These are phyloP conservation scores for Aphodius granarius DNA, from an alignment of 2,888 invertebrate genomes.

Conservation along the genomic window DNA sequence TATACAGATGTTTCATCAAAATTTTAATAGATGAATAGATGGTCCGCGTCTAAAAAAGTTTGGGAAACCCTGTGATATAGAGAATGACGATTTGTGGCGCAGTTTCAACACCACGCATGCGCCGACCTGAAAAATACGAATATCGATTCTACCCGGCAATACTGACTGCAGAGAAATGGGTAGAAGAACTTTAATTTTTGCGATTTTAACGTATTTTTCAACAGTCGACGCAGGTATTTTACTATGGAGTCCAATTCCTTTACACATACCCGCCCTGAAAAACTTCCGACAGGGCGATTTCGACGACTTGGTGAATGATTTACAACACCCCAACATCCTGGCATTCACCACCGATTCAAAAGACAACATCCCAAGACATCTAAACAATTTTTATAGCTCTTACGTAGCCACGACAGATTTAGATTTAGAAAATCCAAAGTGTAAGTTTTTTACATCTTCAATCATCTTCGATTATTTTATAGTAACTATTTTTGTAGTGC, in stretches of 20 bases:
- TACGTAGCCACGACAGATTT: neutral
- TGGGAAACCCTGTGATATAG: too few relatives aligned
- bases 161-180: neutral
- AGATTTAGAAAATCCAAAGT: neutral
- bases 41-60: too few relatives aligned
- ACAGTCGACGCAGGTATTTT: neutral
- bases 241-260: neutral
- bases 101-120: neutral
- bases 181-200: neutral
- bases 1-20: too few relatives aligned
- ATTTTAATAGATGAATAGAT: too few relatives aligned
- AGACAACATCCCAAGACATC: neutral
- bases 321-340: neutral
- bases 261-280: conserved; percentile 1
- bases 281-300: neutral
- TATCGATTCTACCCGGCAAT: neutral
- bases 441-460: neutral
- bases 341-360: neutral
- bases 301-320: neutral
- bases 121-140: neutral
- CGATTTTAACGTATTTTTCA: neutral
- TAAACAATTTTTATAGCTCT: neutral
- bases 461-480: too few relatives aligned
- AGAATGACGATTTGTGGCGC: too few relatives aligned
- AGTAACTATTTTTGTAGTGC: neutral